phyloP scores from a whole-genome alignment of 2,888 invertebrate species.

The Mayetiola destructor region DNA sequence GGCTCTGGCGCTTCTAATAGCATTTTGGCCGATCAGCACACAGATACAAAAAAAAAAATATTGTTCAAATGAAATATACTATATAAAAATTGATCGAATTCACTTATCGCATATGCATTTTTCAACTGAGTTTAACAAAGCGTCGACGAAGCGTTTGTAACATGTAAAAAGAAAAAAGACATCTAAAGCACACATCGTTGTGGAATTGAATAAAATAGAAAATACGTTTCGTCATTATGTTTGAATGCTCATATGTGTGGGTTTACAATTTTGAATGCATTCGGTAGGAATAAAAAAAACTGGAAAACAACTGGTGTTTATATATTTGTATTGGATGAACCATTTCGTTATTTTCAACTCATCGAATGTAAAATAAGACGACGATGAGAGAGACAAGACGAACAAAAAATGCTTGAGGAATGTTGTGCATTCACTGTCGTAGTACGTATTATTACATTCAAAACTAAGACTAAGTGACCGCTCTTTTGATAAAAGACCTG shows the following conservation, averaged over 20 bases:
- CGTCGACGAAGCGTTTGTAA: too few species aligned
- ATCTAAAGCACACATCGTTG: too few species aligned
- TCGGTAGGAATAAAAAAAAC: not conserved
- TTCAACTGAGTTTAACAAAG: too few species aligned
- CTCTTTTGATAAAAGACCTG: too few species aligned
- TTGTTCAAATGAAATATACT: too few species aligned
- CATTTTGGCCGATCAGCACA: conserved; percentile 9
- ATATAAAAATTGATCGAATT: too few species aligned
- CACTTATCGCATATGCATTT: too few species aligned
- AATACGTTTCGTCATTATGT: not conserved
- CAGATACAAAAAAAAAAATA: too few species aligned
- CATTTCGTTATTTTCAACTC: not conserved
- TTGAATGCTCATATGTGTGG: not conserved
- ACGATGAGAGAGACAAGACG: not conserved
- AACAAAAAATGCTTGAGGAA: not conserved
- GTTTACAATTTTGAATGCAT: not conserved
- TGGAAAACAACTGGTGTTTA: not conserved
- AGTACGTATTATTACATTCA: too few species aligned
- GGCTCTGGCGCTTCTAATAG: not conserved
- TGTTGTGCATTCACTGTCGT: not conserved
- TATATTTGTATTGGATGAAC: conserved; percentile 2
- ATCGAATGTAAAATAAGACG: not conserved
- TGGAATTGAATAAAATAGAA: too few species aligned
- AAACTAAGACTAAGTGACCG: too few species aligned
- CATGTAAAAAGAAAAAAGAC: too few species aligned